A percentile compares a stretch with the other conserved stretches of the same genome.
Evolutionary conservation across 2,113 vertebrate species (phyloP).

Genomic region (Stomatorhinus ivindoensis): DNA sequence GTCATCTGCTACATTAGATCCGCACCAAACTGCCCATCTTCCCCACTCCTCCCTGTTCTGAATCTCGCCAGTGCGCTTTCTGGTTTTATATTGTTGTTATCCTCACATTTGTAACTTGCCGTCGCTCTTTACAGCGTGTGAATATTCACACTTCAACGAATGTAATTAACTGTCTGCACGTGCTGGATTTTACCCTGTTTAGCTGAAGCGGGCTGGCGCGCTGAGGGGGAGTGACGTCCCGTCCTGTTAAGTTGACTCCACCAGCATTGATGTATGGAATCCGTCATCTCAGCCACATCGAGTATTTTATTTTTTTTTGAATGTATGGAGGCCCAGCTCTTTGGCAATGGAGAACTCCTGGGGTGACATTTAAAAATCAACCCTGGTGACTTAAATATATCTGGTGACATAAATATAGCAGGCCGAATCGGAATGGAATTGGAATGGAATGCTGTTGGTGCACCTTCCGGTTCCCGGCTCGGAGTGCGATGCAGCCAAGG

Average conservation of each 20-base stretch:
- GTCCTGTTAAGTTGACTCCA: not conserved
- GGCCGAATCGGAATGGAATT: not conserved
- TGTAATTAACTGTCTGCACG: not conserved
- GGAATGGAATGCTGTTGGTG: not conserved
- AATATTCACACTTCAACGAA: not conserved
- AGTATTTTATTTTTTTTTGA: not conserved
- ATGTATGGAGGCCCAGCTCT: not conserved
- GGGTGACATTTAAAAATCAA: not conserved
- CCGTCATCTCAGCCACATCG: not conserved
- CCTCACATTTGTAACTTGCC: not conserved
- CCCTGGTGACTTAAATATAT: not conserved
- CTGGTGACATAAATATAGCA: not conserved
- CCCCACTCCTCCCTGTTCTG: not conserved
- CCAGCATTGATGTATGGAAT: not conserved
- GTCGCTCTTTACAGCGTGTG: not conserved
- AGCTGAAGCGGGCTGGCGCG: not conserved
- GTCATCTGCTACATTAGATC: not conserved
- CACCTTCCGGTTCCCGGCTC: not conserved
- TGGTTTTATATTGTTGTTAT: not conserved
- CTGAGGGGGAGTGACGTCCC: not conserved
- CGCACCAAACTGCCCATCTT: not conserved
- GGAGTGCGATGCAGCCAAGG: not conserved
- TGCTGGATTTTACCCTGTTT: not conserved
- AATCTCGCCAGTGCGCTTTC: not conserved
- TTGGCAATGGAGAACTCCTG: not conserved